Evolutionary conservation across 1,140 invertebrate genomes (phyloP).

Genomic region (Cryptotermes secundus): DNA sequence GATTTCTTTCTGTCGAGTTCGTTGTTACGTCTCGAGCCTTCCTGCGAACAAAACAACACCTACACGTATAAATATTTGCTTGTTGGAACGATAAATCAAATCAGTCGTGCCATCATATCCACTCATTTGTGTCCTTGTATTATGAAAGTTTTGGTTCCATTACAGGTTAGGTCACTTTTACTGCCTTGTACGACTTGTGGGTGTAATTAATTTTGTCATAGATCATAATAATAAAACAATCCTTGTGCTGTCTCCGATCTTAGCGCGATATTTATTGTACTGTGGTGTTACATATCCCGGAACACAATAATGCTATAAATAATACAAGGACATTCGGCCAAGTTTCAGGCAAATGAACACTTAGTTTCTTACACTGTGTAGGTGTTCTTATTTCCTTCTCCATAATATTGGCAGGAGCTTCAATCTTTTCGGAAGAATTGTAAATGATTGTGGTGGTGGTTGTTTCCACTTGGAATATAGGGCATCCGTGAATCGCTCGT

Average conservation of each 20-base stretch:
- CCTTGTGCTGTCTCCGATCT: not conserved
- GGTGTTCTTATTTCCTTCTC: too few relatives aligned
- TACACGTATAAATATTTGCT: not conserved
- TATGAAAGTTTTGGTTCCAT: not conserved
- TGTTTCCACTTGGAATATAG: too few relatives aligned
- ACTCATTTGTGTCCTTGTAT: too few relatives aligned
- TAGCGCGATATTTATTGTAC: too few relatives aligned
- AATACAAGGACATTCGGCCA: too few relatives aligned
- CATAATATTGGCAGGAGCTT: too few relatives aligned
- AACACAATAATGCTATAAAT: not conserved
- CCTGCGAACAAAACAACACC: not conserved
- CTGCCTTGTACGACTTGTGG: not conserved
- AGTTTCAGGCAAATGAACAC: too few relatives aligned
- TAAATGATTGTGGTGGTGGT: too few relatives aligned
- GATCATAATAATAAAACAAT: not conserved
- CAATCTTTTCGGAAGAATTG: too few relatives aligned
- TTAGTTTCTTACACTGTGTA: too few relatives aligned
- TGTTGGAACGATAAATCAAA: not conserved
- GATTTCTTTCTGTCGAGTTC: not conserved
- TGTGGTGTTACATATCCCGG: not conserved
- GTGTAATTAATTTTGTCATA: slow-evolving; percentile 2
- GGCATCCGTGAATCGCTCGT: too few relatives aligned
- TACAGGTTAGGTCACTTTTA: not conserved
- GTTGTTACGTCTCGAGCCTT: not conserved
- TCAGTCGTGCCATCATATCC: not conserved